phyloP scores from a whole-genome alignment of 2,797 vertebrate genomes.

The Anabacerthia variegaticeps region DNA sequence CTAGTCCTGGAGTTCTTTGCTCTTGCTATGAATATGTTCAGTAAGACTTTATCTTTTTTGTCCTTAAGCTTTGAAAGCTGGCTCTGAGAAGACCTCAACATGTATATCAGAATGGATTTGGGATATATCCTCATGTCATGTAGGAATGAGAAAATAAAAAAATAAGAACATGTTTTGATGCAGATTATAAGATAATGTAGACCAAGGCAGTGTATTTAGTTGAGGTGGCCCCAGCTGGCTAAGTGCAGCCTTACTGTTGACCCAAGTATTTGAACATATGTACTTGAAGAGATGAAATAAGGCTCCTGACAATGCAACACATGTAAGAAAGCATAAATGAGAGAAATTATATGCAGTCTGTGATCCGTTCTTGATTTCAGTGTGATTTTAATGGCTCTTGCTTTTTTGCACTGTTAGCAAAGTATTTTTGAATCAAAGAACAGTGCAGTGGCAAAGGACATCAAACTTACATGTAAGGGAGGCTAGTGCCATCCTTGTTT shows the following conservation, averaged over 20 bases:
- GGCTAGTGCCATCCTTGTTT: background rate
- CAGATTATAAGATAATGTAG: background rate
- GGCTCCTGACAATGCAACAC: background rate
- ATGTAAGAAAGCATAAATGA: background rate
- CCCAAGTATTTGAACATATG: background rate
- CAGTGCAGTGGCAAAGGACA: background rate
- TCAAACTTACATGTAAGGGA: background rate
- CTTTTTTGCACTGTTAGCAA: background rate
- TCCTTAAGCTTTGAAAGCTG: background rate
- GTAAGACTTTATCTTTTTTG: background rate
- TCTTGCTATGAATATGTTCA: background rate
- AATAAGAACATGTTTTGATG: background rate
- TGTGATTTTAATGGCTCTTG: background rate
- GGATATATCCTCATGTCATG: background rate
- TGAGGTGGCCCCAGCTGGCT: background rate
- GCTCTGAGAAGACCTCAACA: background rate
- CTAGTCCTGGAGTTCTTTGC: background rate
- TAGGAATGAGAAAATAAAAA: constrained; percentile 1
- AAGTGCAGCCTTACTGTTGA: background rate
- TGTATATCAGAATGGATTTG: background rate
- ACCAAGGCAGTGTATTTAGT: background rate
- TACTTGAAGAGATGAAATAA: background rate
- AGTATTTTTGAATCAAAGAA: background rate
- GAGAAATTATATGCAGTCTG: background rate
- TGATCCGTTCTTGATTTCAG: background rate